Conservation (phyloP, 1,140 invertebrate genomes). For the Harlomillsia oculata region DNA sequence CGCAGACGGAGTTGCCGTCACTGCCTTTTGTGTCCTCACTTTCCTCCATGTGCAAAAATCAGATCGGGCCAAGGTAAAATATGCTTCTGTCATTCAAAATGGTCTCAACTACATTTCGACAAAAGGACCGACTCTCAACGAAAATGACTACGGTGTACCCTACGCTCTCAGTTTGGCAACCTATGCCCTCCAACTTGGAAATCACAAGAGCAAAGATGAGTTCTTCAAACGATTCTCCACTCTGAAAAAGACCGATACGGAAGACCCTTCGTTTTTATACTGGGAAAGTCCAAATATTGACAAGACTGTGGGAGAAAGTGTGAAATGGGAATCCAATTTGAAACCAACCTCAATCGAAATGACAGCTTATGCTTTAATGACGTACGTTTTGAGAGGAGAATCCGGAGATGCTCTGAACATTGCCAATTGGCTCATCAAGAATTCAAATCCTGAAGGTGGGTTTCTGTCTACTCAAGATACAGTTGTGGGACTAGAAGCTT, state of each 20-base stretch:
- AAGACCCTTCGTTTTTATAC: slow-evolving; percentile 39
- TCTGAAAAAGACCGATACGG: not conserved
- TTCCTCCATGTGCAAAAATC: slow-evolving; percentile 1
- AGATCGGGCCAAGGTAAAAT: not conserved
- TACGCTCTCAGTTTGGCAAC: slow-evolving; percentile 66
- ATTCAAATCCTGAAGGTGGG: slow-evolving; percentile 68
- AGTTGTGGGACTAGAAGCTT: slow-evolving; percentile 46
- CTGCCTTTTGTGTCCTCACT: slow-evolving; percentile 1
- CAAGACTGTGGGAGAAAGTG: slow-evolving; percentile 30
- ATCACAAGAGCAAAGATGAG: slow-evolving; percentile 53
- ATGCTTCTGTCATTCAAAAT: not conserved
- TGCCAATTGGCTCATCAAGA: slow-evolving; percentile 63
- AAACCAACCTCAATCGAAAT: slow-evolving; percentile 72
- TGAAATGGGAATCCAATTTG: slow-evolving; percentile 37
- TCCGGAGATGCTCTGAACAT: slow-evolving; percentile 43
- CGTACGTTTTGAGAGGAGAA: slow-evolving; percentile 34
- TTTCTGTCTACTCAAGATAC: slow-evolving; percentile 62
- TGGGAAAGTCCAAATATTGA: slow-evolving; percentile 34
- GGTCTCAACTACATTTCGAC: not conserved
- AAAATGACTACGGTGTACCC: slow-evolving; percentile 48
- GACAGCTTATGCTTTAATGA: slow-evolving; percentile 68
- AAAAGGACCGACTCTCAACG: slow-evolving; percentile 46
- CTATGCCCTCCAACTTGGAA: slow-evolving; percentile 64
- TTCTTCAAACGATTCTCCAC: slow-evolving; percentile 50
- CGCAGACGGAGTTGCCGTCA: not conserved